Evolutionary conservation across 2,797 vertebrate genomes (phyloP), one percentile per base, ranked within the genome.

Genomic region (Trachops cirrhosus): DNA sequence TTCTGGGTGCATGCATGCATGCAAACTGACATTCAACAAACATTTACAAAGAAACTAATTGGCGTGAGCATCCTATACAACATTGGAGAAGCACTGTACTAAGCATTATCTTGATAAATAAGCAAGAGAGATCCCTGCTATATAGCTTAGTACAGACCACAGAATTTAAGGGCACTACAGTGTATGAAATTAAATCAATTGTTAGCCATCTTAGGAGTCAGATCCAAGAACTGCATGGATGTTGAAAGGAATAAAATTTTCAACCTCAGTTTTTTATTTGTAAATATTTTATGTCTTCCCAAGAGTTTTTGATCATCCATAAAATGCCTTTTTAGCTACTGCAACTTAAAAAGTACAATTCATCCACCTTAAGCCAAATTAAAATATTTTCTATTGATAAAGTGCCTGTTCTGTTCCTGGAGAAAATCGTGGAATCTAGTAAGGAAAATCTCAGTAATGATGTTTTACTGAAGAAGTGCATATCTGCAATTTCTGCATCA

Each of bases 391-490:
- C 41, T 94, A n/a, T n/a, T 79, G 21, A 50, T 54, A 73, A 86
- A 50, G 26, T 11, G 5, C 7, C 18, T 70, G 10, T 39, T 74
- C 6, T 74, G 54, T 84, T 86, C 92, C 39, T 80, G 29, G 29
- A 84, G 6, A 86, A 80, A 44, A 64, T 83, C 19, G 9, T 88
- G n/a, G 18, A 94, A 1, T 94, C 34, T 73, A 96, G n/a, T 75
- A 77, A 85, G 88, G 70, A 85, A 97, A 91, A 87, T 19, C 32
- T 89, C 91, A 86, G 5, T 78, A 88, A 68, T 54, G 2, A 37
- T 24, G 50, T 94, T 96, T 70, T 77, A 3, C 64, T 79, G 78
- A 9, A 67, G 54, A 87, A 88, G 9, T 44, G 14, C 46, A 46
- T 75, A 85, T 80, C 71, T 78, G 59, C 29, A 71, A 3, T 52